phyloP scores from a whole-genome alignment of 2,888 invertebrate species.

The Nomada ferruginata region DNA sequence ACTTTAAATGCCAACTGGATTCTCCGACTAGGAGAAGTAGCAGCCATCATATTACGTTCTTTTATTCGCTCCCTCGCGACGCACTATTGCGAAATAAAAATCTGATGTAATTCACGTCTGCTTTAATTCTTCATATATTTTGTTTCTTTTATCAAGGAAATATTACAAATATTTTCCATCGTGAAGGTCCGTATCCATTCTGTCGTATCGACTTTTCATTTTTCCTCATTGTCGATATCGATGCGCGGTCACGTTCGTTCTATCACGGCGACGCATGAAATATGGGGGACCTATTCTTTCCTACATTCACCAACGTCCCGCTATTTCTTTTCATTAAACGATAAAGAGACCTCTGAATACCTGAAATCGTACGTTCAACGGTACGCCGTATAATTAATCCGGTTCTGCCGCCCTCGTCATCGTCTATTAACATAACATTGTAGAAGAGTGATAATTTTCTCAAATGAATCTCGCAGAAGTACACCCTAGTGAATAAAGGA shows the following conservation, averaged over 20 bases:
- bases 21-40: slow-evolving; percentile 13
- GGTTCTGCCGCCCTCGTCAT: not conserved
- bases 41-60: not conserved
- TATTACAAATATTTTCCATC: slow-evolving; percentile 27
- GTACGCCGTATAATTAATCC: slow-evolving; percentile 36
- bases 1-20: slow-evolving; percentile 51
- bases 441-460: not conserved
- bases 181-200: slow-evolving; percentile 23
- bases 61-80: not conserved
- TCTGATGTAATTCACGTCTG: not conserved
- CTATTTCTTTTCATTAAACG: slow-evolving; percentile 47
- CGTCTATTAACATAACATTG: not conserved
- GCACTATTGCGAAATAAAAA: not conserved
- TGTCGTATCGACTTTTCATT: slow-evolving; percentile 7
- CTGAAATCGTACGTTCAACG: slow-evolving; percentile 18
- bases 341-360: slow-evolving; percentile 31
- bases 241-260: slow-evolving; percentile 43
- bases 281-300: slow-evolving; percentile 58
- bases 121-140: not conserved
- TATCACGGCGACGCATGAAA: slow-evolving; percentile 47
- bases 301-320: slow-evolving; percentile 30
- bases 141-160: not conserved
- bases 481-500: not conserved
- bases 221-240: slow-evolving; percentile 26
- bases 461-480: not conserved